Conservation (phyloP, 2,888 invertebrate genomes). For the Nephrotoma appendiculata region DNA sequence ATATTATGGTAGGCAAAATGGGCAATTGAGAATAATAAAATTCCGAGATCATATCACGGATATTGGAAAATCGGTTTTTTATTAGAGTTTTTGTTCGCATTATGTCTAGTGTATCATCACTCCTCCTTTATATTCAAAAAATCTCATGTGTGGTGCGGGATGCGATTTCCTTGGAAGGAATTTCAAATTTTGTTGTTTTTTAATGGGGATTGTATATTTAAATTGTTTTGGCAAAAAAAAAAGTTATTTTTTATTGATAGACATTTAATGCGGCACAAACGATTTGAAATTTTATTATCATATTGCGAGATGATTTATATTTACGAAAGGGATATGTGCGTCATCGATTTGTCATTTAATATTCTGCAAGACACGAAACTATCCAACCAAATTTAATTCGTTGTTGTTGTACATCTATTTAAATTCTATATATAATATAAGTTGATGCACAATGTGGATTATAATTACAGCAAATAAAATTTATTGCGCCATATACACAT, state of each 20-base stretch:
- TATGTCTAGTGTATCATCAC: not conserved
- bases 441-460: not conserved
- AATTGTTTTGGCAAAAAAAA: not conserved
- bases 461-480: not conserved
- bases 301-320: not conserved
- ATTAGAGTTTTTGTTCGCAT: constrained; percentile 4
- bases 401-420: too few relatives aligned
- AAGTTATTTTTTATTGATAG: not conserved
- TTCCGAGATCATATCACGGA: constrained; percentile 10
- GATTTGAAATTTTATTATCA: not conserved
- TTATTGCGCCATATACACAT: not conserved
- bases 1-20: constrained; percentile 2
- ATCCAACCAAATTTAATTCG: not conserved
- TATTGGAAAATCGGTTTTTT: constrained; percentile 11
- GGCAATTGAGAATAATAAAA: constrained; percentile 8
- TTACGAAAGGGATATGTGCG: not conserved
- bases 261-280: not conserved
- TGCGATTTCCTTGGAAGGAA: not conserved
- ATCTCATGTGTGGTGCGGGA: not conserved
- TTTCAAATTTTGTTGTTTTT: not conserved
- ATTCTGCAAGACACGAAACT: not conserved
- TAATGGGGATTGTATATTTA: not conserved
- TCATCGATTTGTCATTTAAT: not conserved
- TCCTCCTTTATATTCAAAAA: not conserved
- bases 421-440: too few relatives aligned